Conservation (phyloP, 2,888 invertebrate genomes). For the Beris morrisii region DNA sequence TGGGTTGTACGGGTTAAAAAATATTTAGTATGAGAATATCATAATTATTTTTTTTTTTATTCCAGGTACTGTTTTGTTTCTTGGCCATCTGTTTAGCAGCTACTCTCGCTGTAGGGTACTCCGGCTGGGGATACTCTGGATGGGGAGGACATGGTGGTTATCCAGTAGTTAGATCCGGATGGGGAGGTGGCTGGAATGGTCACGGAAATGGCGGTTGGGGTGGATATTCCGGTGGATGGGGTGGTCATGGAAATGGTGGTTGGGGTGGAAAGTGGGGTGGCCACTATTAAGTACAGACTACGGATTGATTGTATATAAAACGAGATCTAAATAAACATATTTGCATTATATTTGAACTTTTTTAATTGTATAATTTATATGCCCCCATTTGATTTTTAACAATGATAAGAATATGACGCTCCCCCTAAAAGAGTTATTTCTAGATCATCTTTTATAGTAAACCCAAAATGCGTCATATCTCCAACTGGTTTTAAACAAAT, state of each 20-base stretch:
- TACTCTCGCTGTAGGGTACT: neutral
- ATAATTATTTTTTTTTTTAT: neutral
- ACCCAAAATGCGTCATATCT: too few relatives aligned
- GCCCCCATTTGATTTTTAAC: too few relatives aligned
- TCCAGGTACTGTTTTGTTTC: conserved; percentile 13
- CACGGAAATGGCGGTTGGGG: neutral
- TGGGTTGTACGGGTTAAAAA: neutral
- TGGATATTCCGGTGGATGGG: neutral
- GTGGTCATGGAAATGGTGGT: neutral
- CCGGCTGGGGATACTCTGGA: neutral
- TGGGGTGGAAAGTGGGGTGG: conserved; percentile 1
- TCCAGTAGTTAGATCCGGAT: neutral
- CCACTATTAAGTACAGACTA: too few relatives aligned
- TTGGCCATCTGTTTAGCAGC: conserved; percentile 17
- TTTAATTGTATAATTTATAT: too few relatives aligned
- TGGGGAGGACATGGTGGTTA: neutral
- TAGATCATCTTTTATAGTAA: too few relatives aligned
- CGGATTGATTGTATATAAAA: too few relatives aligned
- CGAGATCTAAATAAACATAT: too few relatives aligned
- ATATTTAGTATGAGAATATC: neutral
- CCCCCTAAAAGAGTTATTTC: too few relatives aligned
- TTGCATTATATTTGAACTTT: too few relatives aligned
- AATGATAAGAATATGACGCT: too few relatives aligned
- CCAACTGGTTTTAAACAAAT: too few relatives aligned
- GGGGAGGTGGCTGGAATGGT: neutral